Evolutionary conservation across 2,113 vertebrate species (phyloP).

Genomic region (Phycodurus eques): DNA sequence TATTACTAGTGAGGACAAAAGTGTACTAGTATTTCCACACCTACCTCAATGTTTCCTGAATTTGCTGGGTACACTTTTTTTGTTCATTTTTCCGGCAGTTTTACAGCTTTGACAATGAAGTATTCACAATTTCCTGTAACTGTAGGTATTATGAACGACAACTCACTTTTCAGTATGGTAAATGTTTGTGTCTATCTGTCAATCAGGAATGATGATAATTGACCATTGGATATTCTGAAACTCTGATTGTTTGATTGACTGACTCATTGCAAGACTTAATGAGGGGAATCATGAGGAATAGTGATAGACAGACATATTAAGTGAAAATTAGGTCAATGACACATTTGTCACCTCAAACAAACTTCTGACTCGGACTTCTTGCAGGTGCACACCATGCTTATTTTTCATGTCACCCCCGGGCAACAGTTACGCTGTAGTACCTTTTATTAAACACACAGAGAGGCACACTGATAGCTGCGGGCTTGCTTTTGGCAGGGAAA

Average conservation of each 20-base stretch:
- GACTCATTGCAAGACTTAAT: background rate
- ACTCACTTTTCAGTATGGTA: background rate
- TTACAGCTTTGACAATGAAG: background rate
- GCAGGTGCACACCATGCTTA: slow-evolving; percentile 42
- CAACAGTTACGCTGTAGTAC: slow-evolving; percentile 24
- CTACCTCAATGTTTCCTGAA: background rate
- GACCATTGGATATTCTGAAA: background rate
- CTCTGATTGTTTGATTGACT: background rate
- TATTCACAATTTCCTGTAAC: background rate
- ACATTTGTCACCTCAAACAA: background rate
- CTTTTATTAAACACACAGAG: slow-evolving; percentile 20
- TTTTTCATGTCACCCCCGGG: slow-evolving; percentile 36
- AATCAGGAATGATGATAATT: background rate
- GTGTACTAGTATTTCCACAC: background rate
- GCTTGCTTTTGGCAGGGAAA: slow-evolving; percentile 50
- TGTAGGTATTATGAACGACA: background rate
- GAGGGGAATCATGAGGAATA: background rate
- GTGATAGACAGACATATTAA: background rate
- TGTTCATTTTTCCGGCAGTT: background rate
- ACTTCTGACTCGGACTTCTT: slow-evolving; percentile 25
- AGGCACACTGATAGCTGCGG: slow-evolving; percentile 27
- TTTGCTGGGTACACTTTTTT: background rate
- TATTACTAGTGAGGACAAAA: background rate
- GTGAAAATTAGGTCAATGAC: background rate
- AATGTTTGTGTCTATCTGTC: background rate